phyloP scores from a whole-genome alignment of 2,888 invertebrate genomes.

The Crioceris asparagi region DNA sequence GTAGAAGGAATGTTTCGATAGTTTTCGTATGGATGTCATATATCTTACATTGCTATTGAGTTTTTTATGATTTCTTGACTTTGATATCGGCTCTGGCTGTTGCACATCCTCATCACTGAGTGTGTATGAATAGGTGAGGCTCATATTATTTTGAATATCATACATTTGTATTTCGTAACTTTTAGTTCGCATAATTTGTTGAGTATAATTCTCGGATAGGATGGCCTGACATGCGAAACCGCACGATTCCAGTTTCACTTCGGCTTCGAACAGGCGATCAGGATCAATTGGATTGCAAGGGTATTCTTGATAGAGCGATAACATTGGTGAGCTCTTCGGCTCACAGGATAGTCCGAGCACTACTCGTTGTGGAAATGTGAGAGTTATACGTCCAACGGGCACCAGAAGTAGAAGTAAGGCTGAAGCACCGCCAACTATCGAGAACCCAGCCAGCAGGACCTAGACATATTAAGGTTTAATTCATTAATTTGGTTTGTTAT shows the following conservation, averaged over 20 bases:
- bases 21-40: slow-evolving; percentile 45
- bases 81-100: slow-evolving; percentile 20
- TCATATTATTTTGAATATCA: slow-evolving; percentile 31
- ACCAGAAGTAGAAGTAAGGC: slow-evolving; percentile 58
- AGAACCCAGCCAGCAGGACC: slow-evolving; percentile 57
- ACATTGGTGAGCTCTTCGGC: slow-evolving; percentile 21
- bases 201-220: slow-evolving; percentile 38
- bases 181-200: slow-evolving; percentile 40
- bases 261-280: slow-evolving; percentile 31
- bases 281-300: slow-evolving; percentile 40
- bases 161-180: slow-evolving; percentile 47
- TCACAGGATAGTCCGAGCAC: slow-evolving; percentile 49
- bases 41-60: slow-evolving; percentile 48
- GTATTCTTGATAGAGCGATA: slow-evolving; percentile 41
- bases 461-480: slow-evolving; percentile 29
- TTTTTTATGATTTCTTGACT: slow-evolving; percentile 43
- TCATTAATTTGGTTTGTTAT: neutral
- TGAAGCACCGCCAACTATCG: slow-evolving; percentile 54
- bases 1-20: slow-evolving; percentile 45
- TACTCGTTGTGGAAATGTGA: slow-evolving; percentile 51
- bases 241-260: slow-evolving; percentile 44
- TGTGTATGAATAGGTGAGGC: slow-evolving; percentile 38
- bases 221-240: slow-evolving; percentile 50
- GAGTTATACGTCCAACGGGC: slow-evolving; percentile 57
- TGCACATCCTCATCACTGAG: slow-evolving; percentile 20